Evolutionary conservation across 2,888 invertebrate genomes (phyloP), one percentile per base, ranked within the genome.

Genomic region (Eilema depressum): DNA sequence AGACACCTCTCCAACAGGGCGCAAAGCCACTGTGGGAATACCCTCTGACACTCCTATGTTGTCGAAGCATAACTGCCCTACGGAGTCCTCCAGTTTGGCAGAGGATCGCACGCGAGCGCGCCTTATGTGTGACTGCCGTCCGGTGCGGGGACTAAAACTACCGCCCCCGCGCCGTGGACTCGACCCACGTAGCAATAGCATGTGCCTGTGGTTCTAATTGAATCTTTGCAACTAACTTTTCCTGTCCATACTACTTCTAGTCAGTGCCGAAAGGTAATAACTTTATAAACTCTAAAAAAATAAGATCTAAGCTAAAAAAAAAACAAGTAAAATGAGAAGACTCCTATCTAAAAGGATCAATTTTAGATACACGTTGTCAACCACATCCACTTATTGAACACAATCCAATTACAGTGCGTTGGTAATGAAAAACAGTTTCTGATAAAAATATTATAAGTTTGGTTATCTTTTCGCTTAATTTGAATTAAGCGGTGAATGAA

Each of bases 41-140:
- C 91, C 91, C 73, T 92, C 93, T 89, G 94, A 90, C 82, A 91
- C 93, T 85, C 91, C 92, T 86, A 95, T 90, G 86, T 91, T 95
- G 91, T 95, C 96, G 93, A 96, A 90, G 86, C 95, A 95, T 94
- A 93, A 89, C 89, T 95, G 94, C 87, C 91, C 94, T 87, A 90
- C 90, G 90, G 95, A 93, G 85, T 91, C 92, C 92, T 95, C 95
- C 95, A 95, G 95, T 83, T 93, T 95, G 91, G 83, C 79, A 90
- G 88, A 88, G 92, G 86, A 91, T 89, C 92, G 93, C 92, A 87
- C 94, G 90, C 94, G 92, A 89, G 89, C 93, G 93, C 94, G 95
- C 88, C 82, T 88, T 87, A 89, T 88, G 79, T 82, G 87, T 90
- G 87, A 94, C 95, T 95, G 94, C 88, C 92, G 89, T 87, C 76